Percentiles rank a stretch among this genome's conserved stretches.
Evolutionary conservation across 2,888 invertebrate genomes (phyloP).

Genomic region (Clostera curtula): DNA sequence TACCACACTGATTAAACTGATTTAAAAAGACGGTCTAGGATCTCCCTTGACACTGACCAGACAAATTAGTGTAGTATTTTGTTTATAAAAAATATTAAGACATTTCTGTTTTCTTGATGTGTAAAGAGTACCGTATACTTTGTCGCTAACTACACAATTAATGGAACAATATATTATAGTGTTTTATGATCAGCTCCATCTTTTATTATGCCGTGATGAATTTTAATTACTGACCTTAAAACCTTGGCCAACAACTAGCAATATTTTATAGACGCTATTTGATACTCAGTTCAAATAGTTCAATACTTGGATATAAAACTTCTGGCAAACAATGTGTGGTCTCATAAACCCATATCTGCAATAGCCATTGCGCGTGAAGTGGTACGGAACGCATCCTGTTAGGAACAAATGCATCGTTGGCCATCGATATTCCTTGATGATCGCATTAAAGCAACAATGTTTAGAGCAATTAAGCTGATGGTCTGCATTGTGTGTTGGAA

Average conservation of each 20-base stretch:
- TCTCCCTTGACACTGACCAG: no score
- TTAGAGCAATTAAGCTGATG: slow-evolving; percentile 30
- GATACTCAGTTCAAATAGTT: slow-evolving; percentile 47
- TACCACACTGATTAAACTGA: no score
- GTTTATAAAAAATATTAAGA: no score
- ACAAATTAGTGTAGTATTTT: no score
- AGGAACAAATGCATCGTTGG: no score
- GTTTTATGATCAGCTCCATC: slow-evolving; percentile 23
- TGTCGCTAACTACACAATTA: slow-evolving; percentile 20
- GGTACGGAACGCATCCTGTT: no score
- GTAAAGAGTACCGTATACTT: slow-evolving; percentile 4
- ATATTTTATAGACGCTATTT: slow-evolving; percentile 38
- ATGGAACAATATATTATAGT: slow-evolving; percentile 34
- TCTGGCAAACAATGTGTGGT: no score
- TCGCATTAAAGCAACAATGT: slow-evolving; percentile 1
- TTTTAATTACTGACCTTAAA: slow-evolving; percentile 49
- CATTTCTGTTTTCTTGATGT: not conserved
- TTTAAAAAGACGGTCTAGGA: no score
- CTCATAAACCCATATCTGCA: slow-evolving; percentile 1
- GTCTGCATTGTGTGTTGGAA: slow-evolving; percentile 51
- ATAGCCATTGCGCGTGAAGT: slow-evolving; percentile 6
- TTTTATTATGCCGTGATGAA: slow-evolving; percentile 47
- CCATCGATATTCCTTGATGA: no score
- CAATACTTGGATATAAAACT: slow-evolving; percentile 29
- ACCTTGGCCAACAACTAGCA: slow-evolving; percentile 25